A percentile compares a stretch with the other conserved stretches of the same genome.
Evolutionary conservation across 2,888 invertebrate genomes (phyloP).

Genomic region (Caenorhabditis panamensis): DNA sequence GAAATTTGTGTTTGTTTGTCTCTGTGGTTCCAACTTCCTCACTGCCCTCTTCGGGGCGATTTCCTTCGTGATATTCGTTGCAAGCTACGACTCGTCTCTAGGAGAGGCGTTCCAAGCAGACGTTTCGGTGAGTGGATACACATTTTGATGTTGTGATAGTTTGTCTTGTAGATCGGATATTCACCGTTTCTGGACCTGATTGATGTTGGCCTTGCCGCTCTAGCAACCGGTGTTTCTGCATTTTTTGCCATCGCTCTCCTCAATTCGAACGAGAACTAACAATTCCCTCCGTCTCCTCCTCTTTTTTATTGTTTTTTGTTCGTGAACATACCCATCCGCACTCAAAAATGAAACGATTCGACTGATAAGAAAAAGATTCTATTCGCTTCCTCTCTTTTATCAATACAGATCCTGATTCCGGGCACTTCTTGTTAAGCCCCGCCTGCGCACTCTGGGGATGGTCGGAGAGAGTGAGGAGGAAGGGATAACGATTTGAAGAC

Average conservation of each 20-base stretch:
- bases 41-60: conserved; percentile 44
- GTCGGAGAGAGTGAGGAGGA: conserved; percentile 23
- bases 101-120: conserved; percentile 20
- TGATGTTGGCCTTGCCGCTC: conserved; percentile 35
- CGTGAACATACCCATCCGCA: conserved; percentile 19
- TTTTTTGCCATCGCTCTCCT: conserved; percentile 57
- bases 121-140: conserved; percentile 27
- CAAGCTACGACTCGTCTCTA: conserved; percentile 29
- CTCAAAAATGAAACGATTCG: conserved; percentile 34
- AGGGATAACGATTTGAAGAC: conserved; percentile 46
- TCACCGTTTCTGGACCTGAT: conserved; percentile 54
- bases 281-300: background rate
- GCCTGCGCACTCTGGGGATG: conserved; percentile 49
- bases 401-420: conserved; percentile 46
- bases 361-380: conserved; percentile 47
- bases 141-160: conserved; percentile 2
- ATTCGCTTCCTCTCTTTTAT: conserved; percentile 40
- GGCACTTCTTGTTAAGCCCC: conserved; percentile 44
- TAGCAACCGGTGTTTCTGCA: conserved; percentile 52
- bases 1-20: conserved; percentile 31
- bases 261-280: conserved; percentile 33
- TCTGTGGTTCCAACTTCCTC: conserved; percentile 28
- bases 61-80: conserved; percentile 53
- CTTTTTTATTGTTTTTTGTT: conserved; percentile 1
- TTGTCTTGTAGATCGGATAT: conserved; percentile 55